These are phyloP conservation scores for Callionymus lyra DNA, from an alignment of 2,113 vertebrate species.

Conservation along the genomic window DNA sequence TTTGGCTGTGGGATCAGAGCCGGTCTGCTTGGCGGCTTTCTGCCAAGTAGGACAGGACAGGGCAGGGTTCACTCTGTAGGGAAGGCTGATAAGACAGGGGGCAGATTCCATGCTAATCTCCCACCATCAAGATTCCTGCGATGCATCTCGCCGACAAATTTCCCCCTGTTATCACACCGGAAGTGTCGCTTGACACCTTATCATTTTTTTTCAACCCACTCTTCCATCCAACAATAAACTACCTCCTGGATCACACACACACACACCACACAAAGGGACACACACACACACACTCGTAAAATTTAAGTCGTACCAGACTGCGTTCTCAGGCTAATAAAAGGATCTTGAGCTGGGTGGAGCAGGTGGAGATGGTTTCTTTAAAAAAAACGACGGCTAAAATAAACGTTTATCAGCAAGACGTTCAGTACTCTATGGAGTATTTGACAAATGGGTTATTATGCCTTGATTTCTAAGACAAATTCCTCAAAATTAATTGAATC, in stretches of 20 bases:
- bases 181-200: constrained; percentile 30
- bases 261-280: constrained; percentile 12
- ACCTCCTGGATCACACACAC: constrained; percentile 43
- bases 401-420: too few species aligned
- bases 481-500: too few species aligned
- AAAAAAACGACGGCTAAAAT: too few species aligned
- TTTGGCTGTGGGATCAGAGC: constrained; percentile 1
- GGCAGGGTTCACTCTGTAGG: constrained; percentile 34
- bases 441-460: too few species aligned
- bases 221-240: background rate
- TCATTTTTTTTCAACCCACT: background rate
- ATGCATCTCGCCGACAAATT: constrained; percentile 45
- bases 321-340: too few species aligned
- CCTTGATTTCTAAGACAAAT: too few species aligned
- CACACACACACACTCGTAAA: constrained; percentile 1
- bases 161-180: constrained; percentile 23
- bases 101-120: constrained; percentile 53
- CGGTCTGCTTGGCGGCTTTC: constrained; percentile 8
- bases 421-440: too few species aligned
- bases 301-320: too few species aligned
- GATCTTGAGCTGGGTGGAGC: too few species aligned
- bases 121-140: constrained; percentile 48
- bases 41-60: constrained; percentile 37
- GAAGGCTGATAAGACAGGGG: constrained; percentile 40
- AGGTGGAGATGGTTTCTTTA: too few species aligned